Base-by-base conservation (phyloP, 2,797 vertebrate genomes). In the Cyprinodon diabolis region DNA sequence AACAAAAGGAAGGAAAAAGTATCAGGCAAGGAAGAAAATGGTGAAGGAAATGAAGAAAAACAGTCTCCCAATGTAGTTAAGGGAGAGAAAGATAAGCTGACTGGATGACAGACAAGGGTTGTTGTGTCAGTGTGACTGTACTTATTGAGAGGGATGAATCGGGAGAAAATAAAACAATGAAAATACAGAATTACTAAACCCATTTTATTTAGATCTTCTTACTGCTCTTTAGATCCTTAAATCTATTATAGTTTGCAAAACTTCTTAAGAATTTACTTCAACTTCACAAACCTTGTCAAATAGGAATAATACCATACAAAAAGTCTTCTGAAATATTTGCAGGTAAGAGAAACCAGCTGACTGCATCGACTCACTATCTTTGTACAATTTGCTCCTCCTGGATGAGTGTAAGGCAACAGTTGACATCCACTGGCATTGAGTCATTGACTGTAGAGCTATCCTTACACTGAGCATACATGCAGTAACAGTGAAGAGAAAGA, bases 101-200 rank as follows among this genome's bases (percentile, higher is more conserved):
- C 45, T 68, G 11, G 55, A 35, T 63, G 19, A 43, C 13, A 51
- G 63, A 60, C 71, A 69, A 74, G 69, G 66, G 76, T 12, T 58
- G 79, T 78, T 63, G 76, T 91, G 82, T 86, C 78, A 81, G 87
- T 82, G 86, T 91, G 85, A 87, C 85, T 90, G 85, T 82, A 81
- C 79, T 86, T 49, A 81, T 87, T 90, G 78, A 88, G 80, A 82
- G 57, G 72, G 80, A 89, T 88, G 93, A 91, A 84, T 93, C 89
- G 83, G 91, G 82, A 81, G 71, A 87, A 85, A 80, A 76, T 74
- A 70, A 77, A 88, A 92, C 90, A 93, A 93, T 88, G 91, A 89
- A 92, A 93, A 57, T 82, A 92, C 91, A 81, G 84, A 90, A 90
- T 93, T 91, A 93, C 87, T 88, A 87, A 68, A 52, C 65, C 77